Base-by-base conservation (phyloP, 2,888 invertebrate genomes). In the Dorcus hopei region DNA sequence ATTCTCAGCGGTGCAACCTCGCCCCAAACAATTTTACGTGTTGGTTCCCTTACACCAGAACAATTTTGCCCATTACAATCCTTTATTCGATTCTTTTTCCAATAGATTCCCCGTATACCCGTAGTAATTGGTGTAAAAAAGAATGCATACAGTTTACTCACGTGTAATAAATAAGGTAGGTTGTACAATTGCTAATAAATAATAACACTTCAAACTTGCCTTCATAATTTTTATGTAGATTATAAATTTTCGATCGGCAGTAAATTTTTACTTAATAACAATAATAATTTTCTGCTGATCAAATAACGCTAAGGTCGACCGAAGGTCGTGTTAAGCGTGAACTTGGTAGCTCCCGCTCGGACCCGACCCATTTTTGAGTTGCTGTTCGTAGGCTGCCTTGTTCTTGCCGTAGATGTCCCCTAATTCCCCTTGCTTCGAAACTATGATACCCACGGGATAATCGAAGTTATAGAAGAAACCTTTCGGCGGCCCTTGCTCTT, bases 401-500 rank as follows among this genome's bases (percentile, higher is more conserved):
- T 76, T 77, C 33, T 67, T 54, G 40, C 65, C 63, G 61, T 76
- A 77, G 45, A 72, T 65, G 49, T 69, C 64, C 50, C 67, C 65
- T 7, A 76, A 48, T 41, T 50, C 49, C 66, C 73, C 63, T 49
- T 73, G 71, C 61, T 77, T 76, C 5, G 70, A 66, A 3, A 76
- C 77, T 49, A 78, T 78, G 49, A 79, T 77, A 23, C 79, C 85
- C n/a, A 85, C 87, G 26, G 87, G 86, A 76, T 89, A 88, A 67
- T 84, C 82, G 76, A 85, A 87, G 68, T 82, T 85, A 76, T 89
- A 89, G 82, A 86, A 89, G 81, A 89, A 89, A 52, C 89, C 89
- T 69, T 83, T 83, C 51, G 88, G 88, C 16, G 79, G 79, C 14
- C 77, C 82, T 8, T 76, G 75, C 54, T 74, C 73, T 71, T 83